A percentile compares a stretch with the other conserved stretches of the same genome.
phyloP scores from a whole-genome alignment of 53 echinoderm and acorn worm species.

The Paelopatides confundens region DNA sequence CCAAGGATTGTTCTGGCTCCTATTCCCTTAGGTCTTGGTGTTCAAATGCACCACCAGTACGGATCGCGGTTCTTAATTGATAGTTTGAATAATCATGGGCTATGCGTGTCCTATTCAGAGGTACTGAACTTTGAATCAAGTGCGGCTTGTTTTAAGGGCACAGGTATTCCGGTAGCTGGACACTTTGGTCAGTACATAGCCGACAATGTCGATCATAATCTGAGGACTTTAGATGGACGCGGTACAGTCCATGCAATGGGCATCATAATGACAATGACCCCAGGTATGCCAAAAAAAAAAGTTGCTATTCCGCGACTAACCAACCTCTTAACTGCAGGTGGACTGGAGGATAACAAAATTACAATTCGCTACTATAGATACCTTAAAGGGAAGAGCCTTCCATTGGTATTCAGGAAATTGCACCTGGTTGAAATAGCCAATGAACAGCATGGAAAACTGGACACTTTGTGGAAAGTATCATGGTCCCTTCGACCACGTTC shows the following conservation, averaged over 20 bases:
- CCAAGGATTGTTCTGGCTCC: conserved; percentile 58
- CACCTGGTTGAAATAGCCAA: background rate
- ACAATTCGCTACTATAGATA: conserved; percentile 12
- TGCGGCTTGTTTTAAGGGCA: background rate
- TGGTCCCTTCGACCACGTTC: conserved; percentile 26
- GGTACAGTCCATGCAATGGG: conserved; percentile 77
- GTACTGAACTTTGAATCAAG: background rate
- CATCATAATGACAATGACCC: conserved; percentile 65
- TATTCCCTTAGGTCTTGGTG: conserved; percentile 62
- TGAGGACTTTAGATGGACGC: conserved; percentile 67
- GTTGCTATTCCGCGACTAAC: conserved; percentile 38
- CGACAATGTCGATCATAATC: conserved; percentile 77
- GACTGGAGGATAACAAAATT: conserved; percentile 1
- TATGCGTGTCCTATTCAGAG: background rate
- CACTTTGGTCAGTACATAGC: conserved; percentile 45
- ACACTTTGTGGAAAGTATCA: conserved; percentile 45
- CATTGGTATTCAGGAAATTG: conserved; percentile 50
- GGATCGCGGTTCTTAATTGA: background rate
- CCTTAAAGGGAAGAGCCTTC: background rate
- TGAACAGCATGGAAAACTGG: conserved; percentile 33
- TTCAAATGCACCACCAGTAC: conserved; percentile 57
- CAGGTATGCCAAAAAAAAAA: conserved; percentile 33
- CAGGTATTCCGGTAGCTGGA: background rate
- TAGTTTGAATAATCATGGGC: background rate
- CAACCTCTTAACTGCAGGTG: conserved; percentile 15